Base-by-base conservation (phyloP, 2,113 vertebrate genomes). In the Triplophysa siluroides region DNA sequence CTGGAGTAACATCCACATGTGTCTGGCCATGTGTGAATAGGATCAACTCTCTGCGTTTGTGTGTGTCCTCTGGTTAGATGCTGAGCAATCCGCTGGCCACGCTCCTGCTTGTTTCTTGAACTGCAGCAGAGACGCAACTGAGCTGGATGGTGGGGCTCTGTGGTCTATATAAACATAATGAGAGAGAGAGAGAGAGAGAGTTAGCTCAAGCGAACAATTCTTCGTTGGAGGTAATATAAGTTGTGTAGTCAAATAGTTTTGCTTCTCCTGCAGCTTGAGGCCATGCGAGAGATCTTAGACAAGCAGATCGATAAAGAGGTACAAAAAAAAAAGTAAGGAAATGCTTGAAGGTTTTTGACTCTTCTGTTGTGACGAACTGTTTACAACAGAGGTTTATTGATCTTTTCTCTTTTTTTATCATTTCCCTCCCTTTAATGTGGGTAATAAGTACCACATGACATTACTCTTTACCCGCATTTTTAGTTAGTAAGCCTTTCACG, bases 201-300 rank as follows among this genome's bases (percentile, higher is more conserved):
- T 90, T 89, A 88, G 89, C 61, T 65, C 38, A 33, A 89, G 92
- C 94, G 94, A 95, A 92, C 92, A 86, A 89, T 85, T 88, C 93
- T 65, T 90, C 69, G 90, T 91, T 91, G 94, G 92, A 93, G 92
- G 94, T 78, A 91, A 65, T 79, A 85, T 84, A 82, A 76, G 74
- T 92, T 90, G 89, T 83, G 90, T 91, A 92, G 92, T 90, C 86
- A 82, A 85, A 92, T 87, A 86, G 76, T 92, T 93, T 90, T 92
- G 85, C 90, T 90, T 85, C 90, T 91, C 81, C 92, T 70, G 92
- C 76, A 78, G 85, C 52, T 45, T 45, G 50, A 41, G 24, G 29
- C 38, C 61, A 63, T 24, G 50, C 29, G 33, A 67, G 68, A 47
- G 33, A 52, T n/a, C 19, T 54, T 74, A 45, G 77, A 16, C 10